Conservation (phyloP, 2,113 vertebrate species). For the Phrynosoma blainvillii region DNA sequence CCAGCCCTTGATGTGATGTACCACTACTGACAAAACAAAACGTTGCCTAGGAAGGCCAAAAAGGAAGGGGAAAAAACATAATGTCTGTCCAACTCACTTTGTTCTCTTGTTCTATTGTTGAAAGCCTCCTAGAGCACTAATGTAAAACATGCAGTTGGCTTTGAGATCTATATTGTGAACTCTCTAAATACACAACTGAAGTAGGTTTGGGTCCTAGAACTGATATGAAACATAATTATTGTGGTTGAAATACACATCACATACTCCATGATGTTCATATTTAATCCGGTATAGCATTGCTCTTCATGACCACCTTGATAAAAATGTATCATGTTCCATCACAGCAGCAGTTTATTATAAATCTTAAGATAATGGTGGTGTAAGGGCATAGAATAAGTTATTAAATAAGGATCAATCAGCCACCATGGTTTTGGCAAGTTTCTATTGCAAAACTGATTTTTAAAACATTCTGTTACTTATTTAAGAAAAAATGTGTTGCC, state of each 20-base stretch:
- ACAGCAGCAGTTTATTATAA: conserved; percentile 9
- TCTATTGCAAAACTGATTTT: conserved; percentile 48
- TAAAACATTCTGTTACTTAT: conserved; percentile 29
- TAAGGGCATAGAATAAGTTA: conserved; percentile 29
- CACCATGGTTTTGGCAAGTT: conserved; percentile 45
- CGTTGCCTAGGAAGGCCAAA: too few species aligned
- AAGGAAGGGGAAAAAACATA: neutral
- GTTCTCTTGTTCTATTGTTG: too few species aligned
- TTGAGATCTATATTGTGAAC: conserved; percentile 9
- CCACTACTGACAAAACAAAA: too few species aligned
- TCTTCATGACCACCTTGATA: neutral
- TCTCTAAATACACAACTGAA: neutral
- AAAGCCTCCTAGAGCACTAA: neutral
- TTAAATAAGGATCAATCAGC: conserved; percentile 43
- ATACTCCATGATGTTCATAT: neutral
- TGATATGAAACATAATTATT: neutral
- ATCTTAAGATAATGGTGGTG: conserved; percentile 5
- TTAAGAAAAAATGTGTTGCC: conserved; percentile 45
- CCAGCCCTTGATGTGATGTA: neutral
- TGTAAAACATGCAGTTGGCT: neutral
- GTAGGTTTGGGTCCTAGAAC: neutral
- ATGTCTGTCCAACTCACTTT: neutral
- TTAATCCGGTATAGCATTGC: conserved; percentile 7
- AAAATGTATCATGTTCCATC: conserved; percentile 17
- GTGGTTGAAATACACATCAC: neutral